Evolutionary conservation across 2,888 invertebrate genomes (phyloP), one percentile per base, ranked within the genome.

Genomic region (Panopea generosa): DNA sequence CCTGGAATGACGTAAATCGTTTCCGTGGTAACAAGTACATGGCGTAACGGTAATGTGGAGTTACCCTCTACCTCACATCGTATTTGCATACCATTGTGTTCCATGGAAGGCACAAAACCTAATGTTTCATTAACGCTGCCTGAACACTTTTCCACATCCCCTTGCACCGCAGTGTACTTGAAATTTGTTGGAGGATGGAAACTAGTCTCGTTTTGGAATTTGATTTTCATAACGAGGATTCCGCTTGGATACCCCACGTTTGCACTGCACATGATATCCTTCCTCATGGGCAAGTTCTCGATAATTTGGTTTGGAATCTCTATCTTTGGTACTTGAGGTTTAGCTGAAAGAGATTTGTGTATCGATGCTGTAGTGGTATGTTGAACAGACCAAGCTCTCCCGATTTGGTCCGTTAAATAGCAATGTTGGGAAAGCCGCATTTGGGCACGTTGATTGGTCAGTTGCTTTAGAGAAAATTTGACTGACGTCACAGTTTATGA

Each of bases 191-290:
- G 4, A 9, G 38, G 43, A 2, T 33, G 40, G 45, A 83, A 81
- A 4, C 65, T 60, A 1, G 72, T 43, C 38, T 73, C 70, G 16
- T 67, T 59, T n/a, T 57, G 55, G 16, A 27, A 49, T 38, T 71
- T 75, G 2, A 80, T 47, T 55, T 68, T 74, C 40, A 74, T 50
- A 16, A 61, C 33, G 4, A 84, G 71, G 2, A 24, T 38, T 3
- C 82, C 84, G 16, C 57, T 24, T 0, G 84, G 84, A 45, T 76
- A 76, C 9, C 84, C 84, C 7, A 81, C 82, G 45, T 84, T 67
- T 2, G 77, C 84, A 26, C 66, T 52, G 26, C 84, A 84, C 18
- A 56, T 62, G 27, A 84, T 63, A 6, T 63, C 62, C 11, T 71
- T 52, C 6, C 73, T 53, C 4, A 68, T 50, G 9, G 53, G 61